A percentile compares a stretch with the other conserved stretches of the same genome.
Evolutionary conservation across 1,140 invertebrate species (phyloP).

Genomic region (Eriocheir sinensis): DNA sequence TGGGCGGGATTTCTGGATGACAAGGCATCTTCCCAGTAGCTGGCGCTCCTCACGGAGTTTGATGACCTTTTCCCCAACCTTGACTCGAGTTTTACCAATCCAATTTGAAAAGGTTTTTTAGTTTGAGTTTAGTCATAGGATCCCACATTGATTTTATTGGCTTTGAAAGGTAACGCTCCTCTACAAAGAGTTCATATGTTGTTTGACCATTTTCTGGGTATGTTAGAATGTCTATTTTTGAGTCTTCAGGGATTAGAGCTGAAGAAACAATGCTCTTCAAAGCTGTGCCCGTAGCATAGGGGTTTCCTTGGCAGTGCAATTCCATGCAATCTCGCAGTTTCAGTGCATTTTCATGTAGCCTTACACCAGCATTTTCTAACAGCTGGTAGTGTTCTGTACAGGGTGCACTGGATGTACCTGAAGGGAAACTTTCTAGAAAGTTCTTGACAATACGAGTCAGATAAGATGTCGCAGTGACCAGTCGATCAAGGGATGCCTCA

Average conservation of each 20-base stretch:
- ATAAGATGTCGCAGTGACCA: neutral
- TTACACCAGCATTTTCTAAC: constrained; percentile 45
- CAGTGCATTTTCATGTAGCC: constrained; percentile 33
- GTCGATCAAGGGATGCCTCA: constrained; percentile 3
- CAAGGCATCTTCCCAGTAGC: too few species aligned
- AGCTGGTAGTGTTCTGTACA: constrained; percentile 16
- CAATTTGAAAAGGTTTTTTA: neutral
- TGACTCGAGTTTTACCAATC: constrained; percentile 36
- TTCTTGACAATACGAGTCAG: neutral
- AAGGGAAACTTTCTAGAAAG: neutral
- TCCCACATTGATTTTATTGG: constrained; percentile 46
- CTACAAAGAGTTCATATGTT: neutral
- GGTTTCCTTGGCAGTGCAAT: constrained; percentile 54
- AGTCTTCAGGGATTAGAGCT: neutral
- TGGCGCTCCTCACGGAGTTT: constrained; percentile 29
- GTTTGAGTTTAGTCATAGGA: constrained; percentile 40
- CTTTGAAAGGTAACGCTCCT: neutral
- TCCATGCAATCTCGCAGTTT: constrained; percentile 45
- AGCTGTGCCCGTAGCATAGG: neutral
- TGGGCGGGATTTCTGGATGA: constrained; percentile 18
- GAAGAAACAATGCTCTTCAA: constrained; percentile 46
- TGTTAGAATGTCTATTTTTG: neutral
- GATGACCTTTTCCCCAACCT: constrained; percentile 40
- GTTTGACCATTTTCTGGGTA: neutral
- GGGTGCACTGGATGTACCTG: neutral